Evolutionary conservation across 2,888 invertebrate species (phyloP), one percentile per base, ranked within the genome.

Genomic region (Megalurothrips usitatus): DNA sequence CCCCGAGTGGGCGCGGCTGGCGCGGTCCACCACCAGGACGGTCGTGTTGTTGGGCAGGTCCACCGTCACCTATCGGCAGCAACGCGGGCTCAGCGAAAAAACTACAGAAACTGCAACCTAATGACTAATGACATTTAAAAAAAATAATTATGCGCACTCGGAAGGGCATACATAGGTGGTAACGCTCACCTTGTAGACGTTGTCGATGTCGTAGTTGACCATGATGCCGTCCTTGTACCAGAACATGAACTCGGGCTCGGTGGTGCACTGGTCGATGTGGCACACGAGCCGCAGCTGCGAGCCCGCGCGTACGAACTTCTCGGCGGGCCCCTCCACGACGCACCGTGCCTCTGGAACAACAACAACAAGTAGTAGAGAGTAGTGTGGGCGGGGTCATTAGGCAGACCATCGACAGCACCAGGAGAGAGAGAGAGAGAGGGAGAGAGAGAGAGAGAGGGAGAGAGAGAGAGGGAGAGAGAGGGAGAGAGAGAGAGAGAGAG

Each of bases 211-310:
- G 68, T 26, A 75, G 68, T 75, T 75, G 26, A 75, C 68, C 68
- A 75, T 75, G 68, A 75, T 26, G 68, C 68, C 68, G 68, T 75
- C 68, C 68, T 75, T 75, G 68, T 26, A 75, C 68, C 68, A 75
- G 68, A 75, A 75, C 68, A 75, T 75, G 23, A 26, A 75, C 68
- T 75, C 68, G 68, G 68, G 68, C 68, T 75, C 68, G 23, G 26
- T 75, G 68, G 68, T 75, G 68, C 68, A 23, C 68, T 75, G 68
- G 23, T 75, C 68, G 23, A 75, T 75, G 68, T 75, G 68, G 68
- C 68, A 75, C 68, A 26, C 23, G 68, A 75, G 68, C 12, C 68
- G 68, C 68, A 75, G 68, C 68, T 75, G 68, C 26, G 68, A 75
- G 9, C 68, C 68, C 11, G 68, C 11, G 23, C 68, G 68, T 8